Evolutionary conservation across 2,888 invertebrate species (phyloP), one percentile per base, ranked within the genome.

Genomic region (Eumacrocentrus americanus): DNA sequence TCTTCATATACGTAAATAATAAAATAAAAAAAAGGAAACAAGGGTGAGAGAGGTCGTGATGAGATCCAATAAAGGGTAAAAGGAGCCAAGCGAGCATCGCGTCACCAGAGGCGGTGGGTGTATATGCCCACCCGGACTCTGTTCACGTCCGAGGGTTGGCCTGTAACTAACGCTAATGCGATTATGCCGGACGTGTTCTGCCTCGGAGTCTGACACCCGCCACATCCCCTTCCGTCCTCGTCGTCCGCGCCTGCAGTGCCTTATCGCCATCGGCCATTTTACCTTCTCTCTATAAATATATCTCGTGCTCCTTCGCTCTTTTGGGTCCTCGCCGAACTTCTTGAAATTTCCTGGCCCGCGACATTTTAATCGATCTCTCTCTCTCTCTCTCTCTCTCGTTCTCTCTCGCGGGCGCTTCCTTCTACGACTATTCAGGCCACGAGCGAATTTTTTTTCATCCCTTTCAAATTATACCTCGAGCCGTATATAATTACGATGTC

Each of bases 121-220:
- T 11, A 42, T 42, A 23, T 12, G 20, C 35, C n/a, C 35, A 54
- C 46, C 58, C 60, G 55, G 52, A 60, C 48, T 55, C 34, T 22
- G 56, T 59, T 61, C 61, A 60, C 60, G 64, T 62, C 60, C 64
- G 34, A 51, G 38, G 20, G 42, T 40, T 29, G 55, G 37, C 35
- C 55, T 62, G 63, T 63, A 66, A 66, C 65, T 65, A 66, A 65
- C 52, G 61, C 66, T 69, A 69, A 69, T 65, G 61, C 63, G 63
- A 67, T 69, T 69, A 66, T 29, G 18, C 54, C 35, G 48, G 40
- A 65, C 64, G 64, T 64, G 64, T 54, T 61, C 58, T 48, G 60
- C 59, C 54, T 55, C 23, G 12, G 50, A 55, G 47, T 52, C 37
- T 47, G 51, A 47, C 54, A 50, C 47, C 54, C 42, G 37, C 40